Evolutionary conservation across 2,113 vertebrate genomes (phyloP), one percentile per base, ranked within the genome.

Genomic region (Myocastor coypus): DNA sequence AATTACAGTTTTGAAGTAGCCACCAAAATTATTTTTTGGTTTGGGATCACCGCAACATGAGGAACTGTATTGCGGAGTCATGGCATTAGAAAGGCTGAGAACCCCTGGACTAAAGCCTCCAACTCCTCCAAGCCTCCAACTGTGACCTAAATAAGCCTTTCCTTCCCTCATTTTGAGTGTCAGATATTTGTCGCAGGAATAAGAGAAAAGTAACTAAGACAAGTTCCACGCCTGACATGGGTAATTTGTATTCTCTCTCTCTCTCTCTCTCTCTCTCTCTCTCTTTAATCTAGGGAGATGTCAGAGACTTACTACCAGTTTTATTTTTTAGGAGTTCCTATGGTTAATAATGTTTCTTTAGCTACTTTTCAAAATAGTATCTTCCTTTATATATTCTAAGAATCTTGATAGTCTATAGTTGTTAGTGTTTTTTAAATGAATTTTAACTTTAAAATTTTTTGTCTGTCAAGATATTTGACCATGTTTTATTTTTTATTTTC

Each of bases 401-500:
- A 89, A 55, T 1, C 55, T 77, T 63, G 83, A 3, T 81, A 32
- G 42, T 69, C 87, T 83, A 3, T 81, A 32, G 42, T 69, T 85
- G 71, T 64, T 61, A 86, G 64, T 83, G 1, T 64, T 94, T 16
- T 84, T 91, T 86, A 4, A 50, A 13, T 4, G 0, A 66, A 59
- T 68, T 77, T 69, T 46, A 95, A 12, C n/a, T 84, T 95, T 69
- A 88, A 37, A 75, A 61, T 81, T 75, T 5, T 34, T 91, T 73
- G 30, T 63, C 28, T 14, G 17, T 87, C 17, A 69, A 87, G 3
- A 68, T 90, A 40, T 80, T 83, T 84, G 92, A 32, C 10, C 1
- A 24, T 68, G 26, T 81, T 96, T 90, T 24, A n/a, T 73, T 69
- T 96, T 14, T 55, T 80, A n/a, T 89, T 92, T 93, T 93, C 71